Evolutionary conservation across 2,113 vertebrate species (phyloP).

Genomic region (Sus scrofa): DNA sequence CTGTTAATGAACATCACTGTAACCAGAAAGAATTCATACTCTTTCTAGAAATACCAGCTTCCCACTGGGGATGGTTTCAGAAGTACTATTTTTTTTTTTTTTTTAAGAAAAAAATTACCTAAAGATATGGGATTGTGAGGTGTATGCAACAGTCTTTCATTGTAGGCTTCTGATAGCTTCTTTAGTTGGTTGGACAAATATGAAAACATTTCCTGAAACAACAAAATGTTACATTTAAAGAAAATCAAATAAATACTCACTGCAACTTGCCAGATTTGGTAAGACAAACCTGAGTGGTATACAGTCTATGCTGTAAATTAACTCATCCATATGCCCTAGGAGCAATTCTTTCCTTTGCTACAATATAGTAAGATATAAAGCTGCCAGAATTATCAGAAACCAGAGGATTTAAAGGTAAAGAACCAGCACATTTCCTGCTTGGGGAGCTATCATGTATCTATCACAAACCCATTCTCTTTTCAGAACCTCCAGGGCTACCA

Average conservation of each 20-base stretch:
- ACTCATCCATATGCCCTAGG: background rate
- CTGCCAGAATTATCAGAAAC: background rate
- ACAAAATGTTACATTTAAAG: conserved; percentile 68
- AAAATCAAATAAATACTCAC: conserved; percentile 47
- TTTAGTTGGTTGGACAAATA: conserved; percentile 94
- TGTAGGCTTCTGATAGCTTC: conserved; percentile 91
- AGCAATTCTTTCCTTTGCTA: conserved; percentile 28
- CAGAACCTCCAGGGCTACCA: background rate
- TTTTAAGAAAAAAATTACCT: conserved; percentile 87
- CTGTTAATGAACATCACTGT: background rate
- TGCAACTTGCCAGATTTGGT: background rate
- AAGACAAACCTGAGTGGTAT: background rate
- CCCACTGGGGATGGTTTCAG: background rate
- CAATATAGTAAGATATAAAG: background rate
- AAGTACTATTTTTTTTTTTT: conserved; percentile 36
- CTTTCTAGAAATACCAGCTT: conserved; percentile 53
- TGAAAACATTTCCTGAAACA: conserved; percentile 94
- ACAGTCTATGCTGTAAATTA: background rate
- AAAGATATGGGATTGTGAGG: conserved; percentile 97
- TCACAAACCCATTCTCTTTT: background rate
- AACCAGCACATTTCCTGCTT: background rate
- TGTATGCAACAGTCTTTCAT: conserved; percentile 94
- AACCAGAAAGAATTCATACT: conserved; percentile 32
- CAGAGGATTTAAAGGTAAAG: background rate
- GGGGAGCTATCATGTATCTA: background rate